Base-by-base conservation (phyloP, 2,113 vertebrate genomes). In the Nesoenas mayeri region DNA sequence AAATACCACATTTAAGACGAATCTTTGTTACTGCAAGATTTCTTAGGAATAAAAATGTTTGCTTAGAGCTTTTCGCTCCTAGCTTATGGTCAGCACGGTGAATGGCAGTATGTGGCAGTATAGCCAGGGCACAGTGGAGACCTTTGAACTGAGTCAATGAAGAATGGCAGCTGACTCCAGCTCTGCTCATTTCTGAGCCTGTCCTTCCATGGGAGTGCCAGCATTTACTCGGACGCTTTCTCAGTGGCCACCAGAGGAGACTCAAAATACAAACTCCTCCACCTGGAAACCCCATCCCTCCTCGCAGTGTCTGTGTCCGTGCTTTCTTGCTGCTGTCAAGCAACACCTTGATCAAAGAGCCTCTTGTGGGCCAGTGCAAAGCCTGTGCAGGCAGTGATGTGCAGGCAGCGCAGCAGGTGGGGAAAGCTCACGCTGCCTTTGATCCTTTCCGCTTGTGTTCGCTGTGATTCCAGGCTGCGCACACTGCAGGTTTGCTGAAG, bases 21-120 rank as follows among this genome's bases (percentile, higher is more conserved):
- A 42, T 62, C 69, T 91, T 85, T 51, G 26, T 74, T 90, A 92
- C 69, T 86, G 60, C 83, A 86, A 62, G 64, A 88, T 69, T 78
- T 87, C 89, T 62, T 79, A 71, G 92, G 73, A 92, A 53, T n/a
- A 90, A 85, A 93, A 85, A 44, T 80, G 26, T 73, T 84, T 74
- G 48, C 70, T 84, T 83, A 56, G 79, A 92, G 71, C 20, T 64
- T 74, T 93, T 91, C 92, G 67, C n/a, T 89, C 51, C 32, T 57
- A 66, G 36, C 14, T 51, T 0, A 0, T 40, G 75, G 86, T 91
- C 81, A 86, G 83, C 65, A 42, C 20, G 74, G 65, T 0, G 1
- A 75, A 44, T 29, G 36, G 54, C 40, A 67, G 15, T 48, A 16
- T 57, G 51, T 32, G 24, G 42, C 50, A 61, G n/a, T 26, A 22